Percentiles rank a stretch among this genome's conserved stretches.
Conservation (phyloP, 2,888 invertebrate species). For the Seira musarum region DNA sequence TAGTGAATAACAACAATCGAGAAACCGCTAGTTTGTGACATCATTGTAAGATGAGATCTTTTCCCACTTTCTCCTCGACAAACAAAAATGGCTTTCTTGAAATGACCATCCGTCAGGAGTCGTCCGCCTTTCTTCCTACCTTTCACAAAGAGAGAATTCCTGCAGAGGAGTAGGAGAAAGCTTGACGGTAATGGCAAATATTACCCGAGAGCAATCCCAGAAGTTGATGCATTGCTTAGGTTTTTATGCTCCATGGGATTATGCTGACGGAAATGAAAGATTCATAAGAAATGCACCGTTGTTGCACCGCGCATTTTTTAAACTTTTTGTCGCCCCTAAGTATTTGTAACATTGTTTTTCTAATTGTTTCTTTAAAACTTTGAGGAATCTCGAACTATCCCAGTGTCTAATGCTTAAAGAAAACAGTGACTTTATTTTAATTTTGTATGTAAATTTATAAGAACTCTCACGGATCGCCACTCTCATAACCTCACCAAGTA, state of each 20-base stretch:
- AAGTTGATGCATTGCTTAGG: not conserved
- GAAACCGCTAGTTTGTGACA: not conserved
- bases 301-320: no score
- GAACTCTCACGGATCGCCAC: no score
- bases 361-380: no score
- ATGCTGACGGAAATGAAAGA: not conserved
- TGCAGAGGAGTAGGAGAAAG: not conserved
- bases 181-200: conserved; percentile 21
- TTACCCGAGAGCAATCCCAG: conserved; percentile 25
- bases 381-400: no score
- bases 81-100: not conserved
- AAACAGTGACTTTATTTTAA: no score
- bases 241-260: not conserved
- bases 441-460: no score
- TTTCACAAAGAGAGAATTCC: not conserved
- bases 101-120: conserved; percentile 2
- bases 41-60: not conserved
- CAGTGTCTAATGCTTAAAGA: no score
- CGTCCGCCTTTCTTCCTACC: conserved; percentile 2
- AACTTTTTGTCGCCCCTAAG: no score
- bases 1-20: no score
- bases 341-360: no score
- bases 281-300: not conserved
- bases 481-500: no score
- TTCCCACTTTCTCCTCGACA: not conserved